These are phyloP conservation scores for Melanocharis versteri DNA, from an alignment of 2,113 vertebrate genomes.

Conservation along the genomic window DNA sequence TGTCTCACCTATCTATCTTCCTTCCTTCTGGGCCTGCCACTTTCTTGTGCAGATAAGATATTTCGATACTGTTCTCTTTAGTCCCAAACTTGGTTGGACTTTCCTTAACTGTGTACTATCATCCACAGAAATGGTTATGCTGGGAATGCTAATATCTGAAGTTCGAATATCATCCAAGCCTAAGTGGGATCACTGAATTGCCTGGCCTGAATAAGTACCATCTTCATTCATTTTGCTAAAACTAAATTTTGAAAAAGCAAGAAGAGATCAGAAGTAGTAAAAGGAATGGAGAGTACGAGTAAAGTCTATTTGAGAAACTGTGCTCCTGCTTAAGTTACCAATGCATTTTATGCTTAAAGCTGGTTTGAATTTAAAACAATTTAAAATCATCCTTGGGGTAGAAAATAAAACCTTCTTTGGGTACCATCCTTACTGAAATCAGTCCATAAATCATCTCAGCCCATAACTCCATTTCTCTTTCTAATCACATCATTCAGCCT, in stretches of 20 bases:
- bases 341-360: background rate
- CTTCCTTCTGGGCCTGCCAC: background rate
- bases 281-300: background rate
- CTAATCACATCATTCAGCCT: background rate
- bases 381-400: background rate
- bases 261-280: background rate
- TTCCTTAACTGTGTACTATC: background rate
- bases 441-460: background rate
- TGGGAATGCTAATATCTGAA: background rate
- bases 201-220: background rate
- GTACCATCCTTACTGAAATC: background rate
- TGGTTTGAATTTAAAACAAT: background rate
- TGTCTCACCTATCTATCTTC: background rate
- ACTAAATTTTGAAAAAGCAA: background rate
- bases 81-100: background rate
- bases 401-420: background rate
- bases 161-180: background rate
- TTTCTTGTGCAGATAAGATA: background rate
- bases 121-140: background rate
- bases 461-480: background rate
- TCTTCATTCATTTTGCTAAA: background rate
- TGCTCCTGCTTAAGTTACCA: background rate
- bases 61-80: background rate
- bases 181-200: background rate
- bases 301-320: background rate